These are phyloP conservation scores for Nephrotoma guestfalica DNA, from an alignment of 2,888 invertebrate genomes.

Conservation along the genomic window DNA sequence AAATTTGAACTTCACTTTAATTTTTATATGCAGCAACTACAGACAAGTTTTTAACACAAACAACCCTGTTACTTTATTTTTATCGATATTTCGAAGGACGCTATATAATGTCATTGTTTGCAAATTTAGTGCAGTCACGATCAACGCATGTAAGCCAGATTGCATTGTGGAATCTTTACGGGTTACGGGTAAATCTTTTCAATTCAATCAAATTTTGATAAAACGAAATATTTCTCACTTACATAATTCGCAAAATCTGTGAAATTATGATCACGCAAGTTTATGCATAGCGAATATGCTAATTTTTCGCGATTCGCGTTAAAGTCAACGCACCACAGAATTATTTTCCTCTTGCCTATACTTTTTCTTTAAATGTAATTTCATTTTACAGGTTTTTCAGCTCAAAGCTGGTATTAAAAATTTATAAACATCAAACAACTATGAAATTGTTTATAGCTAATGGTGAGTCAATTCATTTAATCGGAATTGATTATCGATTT, in stretches of 20 bases:
- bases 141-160: no score
- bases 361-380: background rate
- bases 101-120: no score
- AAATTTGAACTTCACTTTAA: background rate
- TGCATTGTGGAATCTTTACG: no score
- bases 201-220: no score
- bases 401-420: background rate
- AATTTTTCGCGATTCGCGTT: background rate
- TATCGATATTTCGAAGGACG: background rate
- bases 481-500: background rate
- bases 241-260: background rate
- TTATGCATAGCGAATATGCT: background rate
- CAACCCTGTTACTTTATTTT: background rate
- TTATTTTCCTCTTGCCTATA: background rate
- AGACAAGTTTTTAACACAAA: background rate
- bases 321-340: background rate
- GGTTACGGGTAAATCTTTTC: no score
- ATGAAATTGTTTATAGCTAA: background rate
- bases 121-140: no score
- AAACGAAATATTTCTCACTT: no score
- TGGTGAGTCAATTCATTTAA: background rate
- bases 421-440: background rate
- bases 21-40: background rate
- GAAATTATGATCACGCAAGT: background rate
- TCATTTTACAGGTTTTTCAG: background rate